A percentile compares a stretch with the other conserved stretches of the same genome.
Conservation (phyloP, 2,888 invertebrate species). For the Luffia ferchaultella region DNA sequence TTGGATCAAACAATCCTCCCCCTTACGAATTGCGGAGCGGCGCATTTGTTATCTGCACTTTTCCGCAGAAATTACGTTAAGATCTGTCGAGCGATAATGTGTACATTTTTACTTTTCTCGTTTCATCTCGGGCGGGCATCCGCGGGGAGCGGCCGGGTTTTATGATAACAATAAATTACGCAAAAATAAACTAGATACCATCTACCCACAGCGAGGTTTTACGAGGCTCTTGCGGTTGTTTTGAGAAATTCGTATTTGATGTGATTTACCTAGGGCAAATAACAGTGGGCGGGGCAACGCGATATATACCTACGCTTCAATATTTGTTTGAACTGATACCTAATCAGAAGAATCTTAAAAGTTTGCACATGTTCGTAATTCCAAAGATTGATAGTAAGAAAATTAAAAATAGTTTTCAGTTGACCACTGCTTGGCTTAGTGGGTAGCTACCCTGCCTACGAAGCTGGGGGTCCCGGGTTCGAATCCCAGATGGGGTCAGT, state of each 20-base stretch:
- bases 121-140: constrained; percentile 28
- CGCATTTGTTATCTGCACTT: constrained; percentile 58
- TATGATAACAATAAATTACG: constrained; percentile 48
- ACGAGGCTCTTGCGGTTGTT: constrained; percentile 8
- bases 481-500: too few species aligned
- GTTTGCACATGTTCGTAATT: too few species aligned
- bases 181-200: constrained; percentile 40
- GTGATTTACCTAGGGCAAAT: background rate
- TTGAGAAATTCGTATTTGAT: constrained; percentile 8
- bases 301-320: too few species aligned
- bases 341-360: too few species aligned
- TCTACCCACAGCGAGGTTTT: constrained; percentile 33
- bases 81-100: constrained; percentile 52
- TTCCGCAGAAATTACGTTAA: constrained; percentile 58
- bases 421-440: too few species aligned
- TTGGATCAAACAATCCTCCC: constrained; percentile 55
- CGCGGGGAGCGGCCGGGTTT: constrained; percentile 35
- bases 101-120: constrained; percentile 44
- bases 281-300: too few species aligned
- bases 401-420: too few species aligned
- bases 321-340: too few species aligned
- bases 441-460: too few species aligned
- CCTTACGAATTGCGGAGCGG: constrained; percentile 45
- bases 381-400: too few species aligned
- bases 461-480: too few species aligned